Evolutionary conservation across 2,888 invertebrate species (phyloP).

Genomic region (Steromphala cineraria): DNA sequence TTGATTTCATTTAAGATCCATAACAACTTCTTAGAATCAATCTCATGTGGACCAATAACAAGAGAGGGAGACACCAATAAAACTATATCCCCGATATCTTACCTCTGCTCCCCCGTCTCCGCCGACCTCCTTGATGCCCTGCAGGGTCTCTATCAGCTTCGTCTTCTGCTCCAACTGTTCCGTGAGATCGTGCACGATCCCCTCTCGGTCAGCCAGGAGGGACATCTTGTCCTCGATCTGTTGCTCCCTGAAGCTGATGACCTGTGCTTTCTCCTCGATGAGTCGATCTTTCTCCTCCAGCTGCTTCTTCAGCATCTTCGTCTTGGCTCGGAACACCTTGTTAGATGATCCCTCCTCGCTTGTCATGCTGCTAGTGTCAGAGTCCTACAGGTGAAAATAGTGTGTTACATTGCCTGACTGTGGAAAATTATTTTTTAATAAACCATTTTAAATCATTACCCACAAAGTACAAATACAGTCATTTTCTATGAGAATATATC

Average conservation of each 20-base stretch:
- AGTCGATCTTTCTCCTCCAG: slow-evolving; percentile 70
- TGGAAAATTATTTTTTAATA: no score
- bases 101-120: slow-evolving; percentile 23
- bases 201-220: slow-evolving; percentile 67
- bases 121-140: slow-evolving; percentile 23
- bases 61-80: not conserved
- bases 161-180: slow-evolving; percentile 77
- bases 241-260: slow-evolving; percentile 50
- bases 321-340: slow-evolving; percentile 58
- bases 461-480: no score
- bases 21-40: no score
- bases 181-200: slow-evolving; percentile 75
- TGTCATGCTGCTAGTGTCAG: slow-evolving; percentile 38
- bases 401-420: no score
- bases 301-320: slow-evolving; percentile 70
- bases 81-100: not conserved
- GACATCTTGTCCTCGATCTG: slow-evolving; percentile 63
- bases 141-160: slow-evolving; percentile 60
- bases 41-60: no score
- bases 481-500: no score
- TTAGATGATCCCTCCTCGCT: slow-evolving; percentile 46
- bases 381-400: not conserved
- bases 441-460: no score
- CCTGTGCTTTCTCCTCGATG: slow-evolving; percentile 59
- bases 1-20: no score